Conservation (phyloP, 2,888 invertebrate species). For the Ennomos erosarius region DNA sequence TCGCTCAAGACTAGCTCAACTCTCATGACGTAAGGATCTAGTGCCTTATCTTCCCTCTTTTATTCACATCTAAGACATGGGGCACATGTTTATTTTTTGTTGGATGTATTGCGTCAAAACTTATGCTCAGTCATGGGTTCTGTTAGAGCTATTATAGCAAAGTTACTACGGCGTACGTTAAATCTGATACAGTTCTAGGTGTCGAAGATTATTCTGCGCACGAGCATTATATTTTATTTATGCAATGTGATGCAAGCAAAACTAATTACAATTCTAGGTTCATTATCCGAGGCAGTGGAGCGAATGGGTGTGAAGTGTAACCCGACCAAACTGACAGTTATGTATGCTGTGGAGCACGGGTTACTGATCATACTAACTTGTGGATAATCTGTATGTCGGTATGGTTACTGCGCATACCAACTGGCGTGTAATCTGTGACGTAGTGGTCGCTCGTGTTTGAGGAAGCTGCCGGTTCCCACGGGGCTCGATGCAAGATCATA, state of each 20-base stretch:
- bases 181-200: too few relatives aligned
- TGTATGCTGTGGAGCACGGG: constrained; percentile 3
- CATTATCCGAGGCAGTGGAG: constrained; percentile 26
- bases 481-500: constrained; percentile 40
- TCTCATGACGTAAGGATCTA: too few relatives aligned
- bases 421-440: constrained; percentile 19
- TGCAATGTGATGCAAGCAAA: constrained; percentile 18
- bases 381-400: not conserved
- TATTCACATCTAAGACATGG: too few relatives aligned
- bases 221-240: not conserved
- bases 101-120: too few relatives aligned
- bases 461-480: constrained; percentile 57
- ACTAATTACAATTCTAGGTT: constrained; percentile 25
- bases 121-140: too few relatives aligned
- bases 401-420: constrained; percentile 4
- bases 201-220: too few relatives aligned
- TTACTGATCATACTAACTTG: constrained; percentile 7
- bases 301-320: constrained; percentile 24
- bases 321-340: constrained; percentile 15
- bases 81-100: too few relatives aligned
- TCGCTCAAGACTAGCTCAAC: too few relatives aligned
- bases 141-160: too few relatives aligned
- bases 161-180: too few relatives aligned
- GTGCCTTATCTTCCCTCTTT: too few relatives aligned
- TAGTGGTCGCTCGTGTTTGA: constrained; percentile 42